These are phyloP conservation scores for Galemys pyrenaicus DNA, from an alignment of 2,113 vertebrate species.

Conservation along the genomic window DNA sequence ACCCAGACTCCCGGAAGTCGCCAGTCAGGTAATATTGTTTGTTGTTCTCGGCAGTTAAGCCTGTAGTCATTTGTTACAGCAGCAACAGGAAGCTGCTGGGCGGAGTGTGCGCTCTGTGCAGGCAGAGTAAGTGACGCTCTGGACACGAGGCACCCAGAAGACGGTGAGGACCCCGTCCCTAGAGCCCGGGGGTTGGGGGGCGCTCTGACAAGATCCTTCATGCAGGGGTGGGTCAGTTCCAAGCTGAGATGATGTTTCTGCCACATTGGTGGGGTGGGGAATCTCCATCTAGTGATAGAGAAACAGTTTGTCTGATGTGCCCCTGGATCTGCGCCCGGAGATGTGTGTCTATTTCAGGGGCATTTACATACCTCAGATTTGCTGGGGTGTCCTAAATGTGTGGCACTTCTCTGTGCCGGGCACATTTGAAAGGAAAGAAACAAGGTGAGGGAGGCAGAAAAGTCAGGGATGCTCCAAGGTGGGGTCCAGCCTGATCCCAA, in stretches of 20 bases:
- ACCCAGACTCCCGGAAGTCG: not conserved
- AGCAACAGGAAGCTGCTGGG: not conserved
- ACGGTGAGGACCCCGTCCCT: too few relatives aligned
- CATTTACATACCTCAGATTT: not conserved
- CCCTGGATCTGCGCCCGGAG: not conserved
- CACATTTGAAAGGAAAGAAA: not conserved
- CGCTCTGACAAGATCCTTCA: not conserved
- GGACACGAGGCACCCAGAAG: not conserved
- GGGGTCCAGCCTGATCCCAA: too few relatives aligned
- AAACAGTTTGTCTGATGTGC: not conserved
- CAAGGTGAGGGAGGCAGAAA: not conserved
- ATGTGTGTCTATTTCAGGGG: not conserved
- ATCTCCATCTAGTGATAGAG: not conserved
- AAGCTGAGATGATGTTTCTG: not conserved
- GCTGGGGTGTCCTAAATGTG: not conserved
- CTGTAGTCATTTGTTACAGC: not conserved
- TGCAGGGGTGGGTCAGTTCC: not conserved
- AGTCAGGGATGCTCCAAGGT: accelerated
- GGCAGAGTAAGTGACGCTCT: not conserved
- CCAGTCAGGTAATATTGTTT: not conserved
- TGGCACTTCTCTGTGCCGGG: not conserved
- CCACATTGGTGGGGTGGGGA: not conserved
- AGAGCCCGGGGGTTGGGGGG: not conserved
- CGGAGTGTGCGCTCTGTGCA: not conserved
- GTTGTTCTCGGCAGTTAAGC: not conserved